phyloP scores from a whole-genome alignment of 2,113 vertebrate species.

The Aspiorhynchus laticeps region DNA sequence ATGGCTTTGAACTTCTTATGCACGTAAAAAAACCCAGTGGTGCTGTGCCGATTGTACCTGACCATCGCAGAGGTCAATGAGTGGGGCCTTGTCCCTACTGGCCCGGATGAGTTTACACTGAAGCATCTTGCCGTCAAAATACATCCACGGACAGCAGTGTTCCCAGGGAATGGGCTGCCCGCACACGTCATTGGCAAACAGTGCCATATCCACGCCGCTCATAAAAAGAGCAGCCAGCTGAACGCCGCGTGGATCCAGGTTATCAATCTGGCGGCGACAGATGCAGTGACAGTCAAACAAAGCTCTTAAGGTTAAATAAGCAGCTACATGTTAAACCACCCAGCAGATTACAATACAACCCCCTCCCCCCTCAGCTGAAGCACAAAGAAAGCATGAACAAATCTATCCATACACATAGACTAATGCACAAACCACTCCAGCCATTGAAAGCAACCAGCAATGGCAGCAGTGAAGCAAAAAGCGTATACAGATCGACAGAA shows the following conservation, averaged over 20 bases:
- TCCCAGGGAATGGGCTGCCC: slow-evolving; percentile 96
- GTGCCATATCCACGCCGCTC: slow-evolving; percentile 94
- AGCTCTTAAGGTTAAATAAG: slow-evolving; percentile 1
- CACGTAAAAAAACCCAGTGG: not conserved
- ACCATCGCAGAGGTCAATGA: slow-evolving; percentile 99
- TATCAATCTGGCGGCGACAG: slow-evolving; percentile 84
- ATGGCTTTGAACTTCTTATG: not conserved
- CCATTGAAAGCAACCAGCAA: slow-evolving; percentile 54
- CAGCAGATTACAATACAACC: not conserved
- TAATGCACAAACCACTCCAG: slow-evolving; percentile 47
- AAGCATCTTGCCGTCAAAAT: slow-evolving; percentile 95
- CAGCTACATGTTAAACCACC: not conserved
- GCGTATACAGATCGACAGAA: slow-evolving; percentile 1
- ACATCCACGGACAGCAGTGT: slow-evolving; percentile 98
- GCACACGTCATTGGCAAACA: slow-evolving; percentile 92
- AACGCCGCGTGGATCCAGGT: slow-evolving; percentile 90
- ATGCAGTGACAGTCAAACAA: slow-evolving; percentile 28
- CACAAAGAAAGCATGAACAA: slow-evolving; percentile 48
- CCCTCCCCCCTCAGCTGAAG: slow-evolving; percentile 43
- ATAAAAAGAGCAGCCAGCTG: slow-evolving; percentile 95
- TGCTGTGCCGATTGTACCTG: slow-evolving; percentile 79
- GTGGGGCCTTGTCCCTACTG: slow-evolving; percentile 91
- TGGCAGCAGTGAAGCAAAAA: slow-evolving; percentile 51
- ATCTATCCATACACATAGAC: slow-evolving; percentile 46
- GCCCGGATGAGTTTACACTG: slow-evolving; percentile 93